phyloP scores from a whole-genome alignment of 2,888 invertebrate species.

The Clivina fossor region DNA sequence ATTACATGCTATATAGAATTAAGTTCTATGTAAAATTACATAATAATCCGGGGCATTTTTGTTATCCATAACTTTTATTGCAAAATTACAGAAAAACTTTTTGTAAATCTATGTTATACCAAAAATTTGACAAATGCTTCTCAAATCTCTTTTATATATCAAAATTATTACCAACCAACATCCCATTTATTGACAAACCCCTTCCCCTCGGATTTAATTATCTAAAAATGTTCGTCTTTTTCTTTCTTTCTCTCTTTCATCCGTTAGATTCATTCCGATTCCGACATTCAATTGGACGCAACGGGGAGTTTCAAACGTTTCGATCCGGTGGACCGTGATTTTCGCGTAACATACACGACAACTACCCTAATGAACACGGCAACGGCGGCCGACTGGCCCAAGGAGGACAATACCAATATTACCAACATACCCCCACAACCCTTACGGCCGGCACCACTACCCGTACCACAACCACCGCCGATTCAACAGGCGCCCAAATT shows the following conservation, averaged over 20 bases:
- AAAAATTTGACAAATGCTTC: too few relatives aligned
- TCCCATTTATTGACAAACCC: too few relatives aligned
- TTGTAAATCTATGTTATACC: too few relatives aligned
- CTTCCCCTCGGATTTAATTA: too few relatives aligned
- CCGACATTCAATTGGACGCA: constrained; percentile 63
- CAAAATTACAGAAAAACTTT: too few relatives aligned
- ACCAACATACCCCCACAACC: constrained; percentile 65
- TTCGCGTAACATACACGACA: constrained; percentile 54
- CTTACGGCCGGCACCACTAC: constrained; percentile 61
- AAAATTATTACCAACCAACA: too few relatives aligned
- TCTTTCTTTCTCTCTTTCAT: constrained; percentile 27
- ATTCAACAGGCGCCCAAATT: constrained; percentile 39
- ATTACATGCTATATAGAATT: too few relatives aligned
- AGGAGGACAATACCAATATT: constrained; percentile 49
- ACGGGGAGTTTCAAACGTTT: constrained; percentile 67
- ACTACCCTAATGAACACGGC: constrained; percentile 46
- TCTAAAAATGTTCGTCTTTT: neutral
- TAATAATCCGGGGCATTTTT: too few relatives aligned
- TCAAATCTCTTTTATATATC: too few relatives aligned
- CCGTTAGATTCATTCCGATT: constrained; percentile 65
- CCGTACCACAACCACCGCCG: constrained; percentile 38
- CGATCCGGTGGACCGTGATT: constrained; percentile 63
- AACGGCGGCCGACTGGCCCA: constrained; percentile 42
- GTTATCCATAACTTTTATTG: too few relatives aligned
- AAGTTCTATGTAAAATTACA: too few relatives aligned